phyloP scores from a whole-genome alignment of 2,888 invertebrate species.

The Dicycla oo region DNA sequence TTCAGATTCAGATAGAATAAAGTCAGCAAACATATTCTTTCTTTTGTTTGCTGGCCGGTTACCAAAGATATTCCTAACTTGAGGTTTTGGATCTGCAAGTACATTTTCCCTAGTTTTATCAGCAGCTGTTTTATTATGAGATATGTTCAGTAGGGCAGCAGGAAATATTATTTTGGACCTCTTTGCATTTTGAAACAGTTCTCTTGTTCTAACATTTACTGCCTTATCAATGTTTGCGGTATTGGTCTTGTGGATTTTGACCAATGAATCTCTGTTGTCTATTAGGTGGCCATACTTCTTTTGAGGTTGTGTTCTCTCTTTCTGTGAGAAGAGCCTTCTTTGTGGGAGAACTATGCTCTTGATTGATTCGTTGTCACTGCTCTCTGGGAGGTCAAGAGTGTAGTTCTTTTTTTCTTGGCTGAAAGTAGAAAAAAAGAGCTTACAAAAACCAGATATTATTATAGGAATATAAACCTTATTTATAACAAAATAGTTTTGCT shows the following conservation, averaged over 20 bases:
- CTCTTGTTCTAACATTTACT: conserved; percentile 73
- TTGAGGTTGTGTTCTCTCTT: conserved; percentile 74
- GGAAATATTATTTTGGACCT: conserved; percentile 78
- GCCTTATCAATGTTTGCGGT: conserved; percentile 71
- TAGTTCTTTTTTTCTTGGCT: conserved; percentile 80
- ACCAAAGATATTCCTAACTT: conserved; percentile 79
- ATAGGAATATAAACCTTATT: too few relatives aligned
- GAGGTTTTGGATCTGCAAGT: conserved; percentile 66
- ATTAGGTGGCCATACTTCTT: conserved; percentile 75
- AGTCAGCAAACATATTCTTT: conserved; percentile 83
- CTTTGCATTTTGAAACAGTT: conserved; percentile 75
- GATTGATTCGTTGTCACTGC: conserved; percentile 84
- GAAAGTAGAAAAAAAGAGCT: conserved; percentile 59
- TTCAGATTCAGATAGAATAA: conserved; percentile 82
- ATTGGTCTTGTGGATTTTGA: conserved; percentile 72
- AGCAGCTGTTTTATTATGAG: conserved; percentile 75
- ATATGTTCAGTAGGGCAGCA: conserved; percentile 76
- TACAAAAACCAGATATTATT: too few relatives aligned
- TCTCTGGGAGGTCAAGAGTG: conserved; percentile 80
- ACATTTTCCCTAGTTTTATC: conserved; percentile 77
- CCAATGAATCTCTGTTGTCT: conserved; percentile 74
- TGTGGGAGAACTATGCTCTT: conserved; percentile 84
- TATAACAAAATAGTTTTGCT: too few relatives aligned
- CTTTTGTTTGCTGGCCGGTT: conserved; percentile 74
- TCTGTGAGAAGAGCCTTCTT: conserved; percentile 78